A percentile compares a stretch with the other conserved stretches of the same genome.
These are phyloP conservation scores for Euborellia annulipes DNA, from an alignment of 1,140 invertebrate species.

Conservation along the genomic window DNA sequence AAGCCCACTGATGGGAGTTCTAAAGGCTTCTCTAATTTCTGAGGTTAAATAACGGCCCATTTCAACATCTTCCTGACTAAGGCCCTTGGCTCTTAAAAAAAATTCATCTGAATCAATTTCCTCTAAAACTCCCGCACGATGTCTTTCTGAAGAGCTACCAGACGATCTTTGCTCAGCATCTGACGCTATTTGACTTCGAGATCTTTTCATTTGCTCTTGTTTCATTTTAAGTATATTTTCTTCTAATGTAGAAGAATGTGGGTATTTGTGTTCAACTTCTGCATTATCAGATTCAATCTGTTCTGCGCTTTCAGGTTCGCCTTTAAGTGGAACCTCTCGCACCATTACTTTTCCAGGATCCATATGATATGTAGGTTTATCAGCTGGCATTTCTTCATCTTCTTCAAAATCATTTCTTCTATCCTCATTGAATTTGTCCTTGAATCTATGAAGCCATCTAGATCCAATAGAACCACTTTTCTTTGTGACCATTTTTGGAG, in stretches of 20 bases:
- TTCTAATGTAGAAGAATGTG: too few species aligned
- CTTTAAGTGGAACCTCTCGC: conserved; percentile 20
- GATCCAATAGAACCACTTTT: conserved; percentile 28
- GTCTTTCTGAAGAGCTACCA: conserved; percentile 31
- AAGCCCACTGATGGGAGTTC: conserved; percentile 43
- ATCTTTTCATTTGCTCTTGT: too few species aligned
- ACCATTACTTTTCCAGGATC: conserved; percentile 25
- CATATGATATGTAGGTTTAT: conserved; percentile 21
- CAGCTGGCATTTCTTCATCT: conserved; percentile 26
- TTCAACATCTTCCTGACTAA: conserved; percentile 65
- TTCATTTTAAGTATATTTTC: too few species aligned
- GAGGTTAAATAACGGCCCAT: conserved; percentile 54
- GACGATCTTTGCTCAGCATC: conserved; percentile 32
- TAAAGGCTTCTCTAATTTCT: conserved; percentile 62
- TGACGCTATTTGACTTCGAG: conserved; percentile 15
- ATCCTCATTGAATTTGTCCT: conserved; percentile 21
- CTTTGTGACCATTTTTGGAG: conserved; percentile 23
- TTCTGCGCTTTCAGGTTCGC: conserved; percentile 19
- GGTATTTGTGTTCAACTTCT: too few species aligned
- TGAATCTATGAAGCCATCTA: conserved; percentile 34
- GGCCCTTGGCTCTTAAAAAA: conserved; percentile 58
- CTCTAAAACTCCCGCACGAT: conserved; percentile 48
- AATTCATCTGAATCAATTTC: conserved; percentile 77
- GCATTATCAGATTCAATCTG: conserved; percentile 14
- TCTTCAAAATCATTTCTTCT: conserved; percentile 5